A percentile compares a stretch with the other conserved stretches of the same genome.
These are phyloP conservation scores for Ceratoteleas bidentatus DNA, from an alignment of 1,140 invertebrate species.

Conservation along the genomic window DNA sequence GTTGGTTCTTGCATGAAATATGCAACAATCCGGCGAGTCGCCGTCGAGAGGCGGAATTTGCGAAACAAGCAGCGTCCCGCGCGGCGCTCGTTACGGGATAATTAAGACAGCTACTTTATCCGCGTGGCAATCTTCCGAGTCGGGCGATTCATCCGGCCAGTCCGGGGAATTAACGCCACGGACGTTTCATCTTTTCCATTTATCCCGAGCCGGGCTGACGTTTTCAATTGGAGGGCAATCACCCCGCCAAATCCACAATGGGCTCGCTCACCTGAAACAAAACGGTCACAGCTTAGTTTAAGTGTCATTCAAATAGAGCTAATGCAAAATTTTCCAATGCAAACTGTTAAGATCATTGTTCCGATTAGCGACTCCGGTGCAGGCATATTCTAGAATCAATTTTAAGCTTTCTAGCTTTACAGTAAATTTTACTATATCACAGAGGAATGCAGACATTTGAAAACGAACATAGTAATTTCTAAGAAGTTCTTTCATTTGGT, in stretches of 20 bases:
- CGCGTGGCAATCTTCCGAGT: constrained; percentile 62
- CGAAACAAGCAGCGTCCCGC: constrained; percentile 44
- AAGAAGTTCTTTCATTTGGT: no score
- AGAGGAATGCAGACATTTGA: no score
- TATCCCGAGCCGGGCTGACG: constrained; percentile 47
- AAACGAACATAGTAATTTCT: no score
- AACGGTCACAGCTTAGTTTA: constrained; percentile 47
- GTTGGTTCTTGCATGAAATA: constrained; percentile 51
- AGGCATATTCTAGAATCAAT: no score
- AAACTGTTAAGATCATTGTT: no score
- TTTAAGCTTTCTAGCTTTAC: no score
- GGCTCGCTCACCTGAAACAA: constrained; percentile 69
- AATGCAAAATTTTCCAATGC: no score
- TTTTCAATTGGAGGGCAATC: constrained; percentile 51
- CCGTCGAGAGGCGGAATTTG: constrained; percentile 36
- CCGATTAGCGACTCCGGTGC: no score
- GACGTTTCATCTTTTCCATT: constrained; percentile 61
- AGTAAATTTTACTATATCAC: no score
- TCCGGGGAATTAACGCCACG: constrained; percentile 65
- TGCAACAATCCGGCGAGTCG: constrained; percentile 37
- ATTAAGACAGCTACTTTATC: constrained; percentile 71
- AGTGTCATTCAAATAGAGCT: constrained; percentile 19
- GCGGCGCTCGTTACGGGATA: constrained; percentile 61
- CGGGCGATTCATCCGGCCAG: constrained; percentile 59
- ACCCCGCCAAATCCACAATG: constrained; percentile 37